Evolutionary conservation across 2,888 invertebrate genomes (phyloP).

Genomic region (Lapara coniferarum): DNA sequence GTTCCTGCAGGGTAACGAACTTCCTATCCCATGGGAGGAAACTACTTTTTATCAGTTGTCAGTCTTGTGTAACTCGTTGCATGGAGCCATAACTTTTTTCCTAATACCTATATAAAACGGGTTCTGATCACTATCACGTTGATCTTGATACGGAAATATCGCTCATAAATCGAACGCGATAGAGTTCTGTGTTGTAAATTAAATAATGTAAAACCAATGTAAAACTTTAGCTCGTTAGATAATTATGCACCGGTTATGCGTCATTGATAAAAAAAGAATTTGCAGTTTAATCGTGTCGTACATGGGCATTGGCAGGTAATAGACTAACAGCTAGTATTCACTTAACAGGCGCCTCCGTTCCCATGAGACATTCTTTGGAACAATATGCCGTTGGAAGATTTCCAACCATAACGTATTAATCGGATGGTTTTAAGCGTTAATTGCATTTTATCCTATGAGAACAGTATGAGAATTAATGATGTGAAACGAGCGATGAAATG

Average conservation of each 20-base stretch:
- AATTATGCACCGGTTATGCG: constrained; percentile 28
- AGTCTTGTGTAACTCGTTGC: constrained; percentile 77
- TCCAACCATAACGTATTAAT: not conserved
- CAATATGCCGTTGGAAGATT: not conserved
- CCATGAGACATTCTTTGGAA: constrained; percentile 14
- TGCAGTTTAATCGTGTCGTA: constrained; percentile 21
- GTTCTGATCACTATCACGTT: constrained; percentile 42
- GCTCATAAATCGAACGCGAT: not conserved
- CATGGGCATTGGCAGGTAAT: constrained; percentile 19
- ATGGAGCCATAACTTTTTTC: constrained; percentile 65
- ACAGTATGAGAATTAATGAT: not conserved
- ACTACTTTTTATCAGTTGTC: constrained; percentile 67
- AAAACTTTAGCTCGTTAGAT: constrained; percentile 28
- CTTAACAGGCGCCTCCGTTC: not conserved
- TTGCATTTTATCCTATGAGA: not conserved
- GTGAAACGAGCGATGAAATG: not conserved
- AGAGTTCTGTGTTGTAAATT: constrained; percentile 3
- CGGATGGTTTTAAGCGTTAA: not conserved
- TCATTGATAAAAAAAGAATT: constrained; percentile 17
- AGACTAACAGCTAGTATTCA: not conserved
- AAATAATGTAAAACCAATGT: not conserved
- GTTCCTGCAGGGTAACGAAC: constrained; percentile 67
- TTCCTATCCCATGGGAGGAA: constrained; percentile 74
- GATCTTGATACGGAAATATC: not conserved
- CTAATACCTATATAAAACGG: constrained; percentile 55